Evolutionary conservation across 2,797 vertebrate genomes (phyloP).

Genomic region (Brotula barbata): DNA sequence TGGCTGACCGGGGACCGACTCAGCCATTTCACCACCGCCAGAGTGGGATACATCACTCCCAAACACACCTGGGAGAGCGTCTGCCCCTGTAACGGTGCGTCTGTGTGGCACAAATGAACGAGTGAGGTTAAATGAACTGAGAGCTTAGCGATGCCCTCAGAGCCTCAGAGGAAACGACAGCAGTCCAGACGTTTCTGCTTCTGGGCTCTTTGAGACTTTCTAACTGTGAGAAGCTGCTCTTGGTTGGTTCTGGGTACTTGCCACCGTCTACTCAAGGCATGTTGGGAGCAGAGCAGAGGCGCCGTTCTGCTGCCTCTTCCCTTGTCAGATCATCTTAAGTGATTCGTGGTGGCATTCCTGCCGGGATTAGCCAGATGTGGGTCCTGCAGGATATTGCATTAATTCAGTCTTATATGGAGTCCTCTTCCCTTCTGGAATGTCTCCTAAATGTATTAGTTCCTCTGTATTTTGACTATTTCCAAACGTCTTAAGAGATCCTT

Average conservation of each 20-base stretch:
- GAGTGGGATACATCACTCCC: constrained; percentile 89
- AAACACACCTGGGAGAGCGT: constrained; percentile 86
- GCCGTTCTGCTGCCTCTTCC: background rate
- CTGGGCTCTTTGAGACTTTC: background rate
- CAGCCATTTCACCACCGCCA: constrained; percentile 87
- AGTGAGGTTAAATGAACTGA: too few relatives aligned
- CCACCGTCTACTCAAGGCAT: too few relatives aligned
- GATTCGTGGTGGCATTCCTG: constrained; percentile 36
- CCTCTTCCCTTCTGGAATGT: constrained; percentile 6
- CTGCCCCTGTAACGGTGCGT: constrained; percentile 90
- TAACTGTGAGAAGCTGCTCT: background rate
- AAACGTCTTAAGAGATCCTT: background rate
- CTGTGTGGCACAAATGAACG: too few relatives aligned
- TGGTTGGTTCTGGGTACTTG: too few relatives aligned
- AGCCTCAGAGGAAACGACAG: too few relatives aligned
- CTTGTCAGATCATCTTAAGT: background rate
- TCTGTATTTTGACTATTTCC: constrained; percentile 35
- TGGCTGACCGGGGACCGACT: constrained; percentile 79
- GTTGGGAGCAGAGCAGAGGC: too few relatives aligned
- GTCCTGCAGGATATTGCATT: background rate
- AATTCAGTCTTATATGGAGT: constrained; percentile 21
- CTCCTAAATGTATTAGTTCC: constrained; percentile 6
- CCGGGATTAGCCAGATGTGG: constrained; percentile 34
- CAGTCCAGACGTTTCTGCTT: background rate
- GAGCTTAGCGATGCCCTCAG: too few relatives aligned